Base-by-base conservation (phyloP, 2,888 invertebrate genomes). In the Perizoma flavofasciatum region DNA sequence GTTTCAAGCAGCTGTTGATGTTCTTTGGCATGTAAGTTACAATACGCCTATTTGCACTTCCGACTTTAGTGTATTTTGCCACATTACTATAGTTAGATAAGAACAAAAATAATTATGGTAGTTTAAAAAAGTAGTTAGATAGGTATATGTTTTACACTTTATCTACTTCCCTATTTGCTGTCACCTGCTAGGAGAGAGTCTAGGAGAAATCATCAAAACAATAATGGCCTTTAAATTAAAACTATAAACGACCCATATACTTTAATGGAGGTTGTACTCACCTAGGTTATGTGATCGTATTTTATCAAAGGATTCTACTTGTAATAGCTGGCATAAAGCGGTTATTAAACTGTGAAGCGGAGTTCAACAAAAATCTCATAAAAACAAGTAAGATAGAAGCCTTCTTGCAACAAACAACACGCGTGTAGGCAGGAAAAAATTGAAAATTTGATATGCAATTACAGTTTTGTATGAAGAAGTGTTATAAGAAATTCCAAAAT, bases 201-300 rank as follows among this genome's bases (percentile, higher is more conserved):
- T 22, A 22, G 5, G 41, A 41, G 10, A 41, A 41, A 54, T 45
- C 45, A 33, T 33, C 5, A 45, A 37, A 49, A 47, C 57, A 47
- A 6, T 44, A 3, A 54, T 45, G 49, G 35, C 45, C 41, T 33
- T 54, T 57, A 43, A 53, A 61, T 53, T 49, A 54, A 61, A 61
- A 54, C 61, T 57, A 57, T 57, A 57, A 61, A 61, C 37, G 37
- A 44, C 35, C 41, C 40, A 6, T 55, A 46, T 33, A 47, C 49
- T 59, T 54, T 61, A 22, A 57, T 50, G 43, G 49, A n/a, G 49
- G 52, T 35, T 39, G 32, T 7, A 37, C 56, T 49, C 45, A 49
- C 49, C 61, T 54, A 34, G 46, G 54, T 54, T 44, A 50, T 50
- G n/a, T 49, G 46, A 34, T 37, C 55, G 56, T 57, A 46, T 46